These are phyloP conservation scores for Anarsia innoxiella DNA, from an alignment of 2,888 invertebrate genomes.

Conservation along the genomic window DNA sequence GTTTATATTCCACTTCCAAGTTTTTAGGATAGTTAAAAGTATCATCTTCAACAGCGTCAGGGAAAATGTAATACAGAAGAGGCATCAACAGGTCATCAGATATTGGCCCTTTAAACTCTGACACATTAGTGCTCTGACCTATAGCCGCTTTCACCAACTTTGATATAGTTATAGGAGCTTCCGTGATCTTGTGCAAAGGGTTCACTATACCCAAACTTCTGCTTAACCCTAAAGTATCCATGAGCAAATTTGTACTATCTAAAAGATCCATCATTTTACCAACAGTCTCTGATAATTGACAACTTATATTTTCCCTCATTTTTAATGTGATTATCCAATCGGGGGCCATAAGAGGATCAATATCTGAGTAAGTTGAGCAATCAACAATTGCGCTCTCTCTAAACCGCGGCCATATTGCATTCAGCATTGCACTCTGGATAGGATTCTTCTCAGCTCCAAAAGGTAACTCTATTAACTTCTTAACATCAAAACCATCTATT, in stretches of 20 bases:
- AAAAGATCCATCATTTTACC: slow-evolving; percentile 81
- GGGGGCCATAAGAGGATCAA: slow-evolving; percentile 87
- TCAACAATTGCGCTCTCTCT: slow-evolving; percentile 91
- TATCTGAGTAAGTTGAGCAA: slow-evolving; percentile 89
- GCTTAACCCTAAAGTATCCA: slow-evolving; percentile 65
- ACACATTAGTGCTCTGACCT: slow-evolving; percentile 64
- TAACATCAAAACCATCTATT: slow-evolving; percentile 66
- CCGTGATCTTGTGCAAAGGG: slow-evolving; percentile 83
- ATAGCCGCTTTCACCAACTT: slow-evolving; percentile 71
- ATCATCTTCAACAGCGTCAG: slow-evolving; percentile 85
- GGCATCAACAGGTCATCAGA: slow-evolving; percentile 83
- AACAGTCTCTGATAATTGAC: slow-evolving; percentile 85
- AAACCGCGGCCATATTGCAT: slow-evolving; percentile 90
- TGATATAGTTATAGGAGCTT: slow-evolving; percentile 83
- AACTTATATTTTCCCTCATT: slow-evolving; percentile 80
- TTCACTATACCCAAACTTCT: slow-evolving; percentile 69
- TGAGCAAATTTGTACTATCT: slow-evolving; percentile 60
- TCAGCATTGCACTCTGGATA: slow-evolving; percentile 83
- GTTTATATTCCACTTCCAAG: slow-evolving; percentile 63
- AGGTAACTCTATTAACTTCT: slow-evolving; percentile 77
- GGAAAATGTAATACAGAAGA: slow-evolving; percentile 89
- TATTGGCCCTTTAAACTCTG: slow-evolving; percentile 84
- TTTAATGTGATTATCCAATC: slow-evolving; percentile 84
- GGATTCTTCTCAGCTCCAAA: slow-evolving; percentile 92
- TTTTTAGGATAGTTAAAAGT: slow-evolving; percentile 69